A percentile compares a stretch with the other conserved stretches of the same genome.
Conservation (phyloP, 2,888 invertebrate genomes). For the Ectropis crepuscularia region DNA sequence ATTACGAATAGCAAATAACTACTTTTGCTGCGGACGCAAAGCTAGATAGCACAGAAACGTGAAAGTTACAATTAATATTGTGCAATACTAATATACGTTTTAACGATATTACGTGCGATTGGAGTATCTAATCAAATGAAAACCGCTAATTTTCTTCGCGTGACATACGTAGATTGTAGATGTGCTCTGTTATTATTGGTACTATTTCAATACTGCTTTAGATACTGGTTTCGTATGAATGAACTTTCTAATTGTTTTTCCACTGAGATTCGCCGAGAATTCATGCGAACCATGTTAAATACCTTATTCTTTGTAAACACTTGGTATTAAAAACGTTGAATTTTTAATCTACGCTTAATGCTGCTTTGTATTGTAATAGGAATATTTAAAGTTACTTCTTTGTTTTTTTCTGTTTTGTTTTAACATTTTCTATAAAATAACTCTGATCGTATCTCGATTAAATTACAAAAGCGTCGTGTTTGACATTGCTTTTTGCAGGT, state of each 20-base stretch:
- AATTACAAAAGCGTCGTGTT: not conserved
- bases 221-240: conserved; percentile 52
- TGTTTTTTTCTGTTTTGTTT: not conserved
- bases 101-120: conserved; percentile 54
- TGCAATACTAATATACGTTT: conserved; percentile 52
- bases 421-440: not conserved
- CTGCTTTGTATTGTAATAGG: too few relatives aligned
- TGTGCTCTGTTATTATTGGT: conserved; percentile 47
- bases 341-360: too few relatives aligned
- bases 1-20: conserved; percentile 38
- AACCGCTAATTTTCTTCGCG: conserved; percentile 49
- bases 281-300: conserved; percentile 41
- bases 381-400: too few relatives aligned
- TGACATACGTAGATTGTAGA: conserved; percentile 54
- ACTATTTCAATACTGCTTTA: conserved; percentile 51
- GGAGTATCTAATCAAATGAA: conserved; percentile 38
- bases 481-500: conserved; percentile 5
- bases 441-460: not conserved
- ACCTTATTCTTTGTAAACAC: conserved; percentile 28
- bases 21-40: conserved; percentile 44
- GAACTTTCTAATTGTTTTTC: conserved; percentile 68
- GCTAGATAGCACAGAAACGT: conserved; percentile 43
- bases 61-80: conserved; percentile 57
- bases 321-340: too few relatives aligned
- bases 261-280: conserved; percentile 42